Percentiles rank a stretch among this genome's conserved stretches.
Evolutionary conservation across 2,113 vertebrate genomes (phyloP).

Genomic region (Gallinago media): DNA sequence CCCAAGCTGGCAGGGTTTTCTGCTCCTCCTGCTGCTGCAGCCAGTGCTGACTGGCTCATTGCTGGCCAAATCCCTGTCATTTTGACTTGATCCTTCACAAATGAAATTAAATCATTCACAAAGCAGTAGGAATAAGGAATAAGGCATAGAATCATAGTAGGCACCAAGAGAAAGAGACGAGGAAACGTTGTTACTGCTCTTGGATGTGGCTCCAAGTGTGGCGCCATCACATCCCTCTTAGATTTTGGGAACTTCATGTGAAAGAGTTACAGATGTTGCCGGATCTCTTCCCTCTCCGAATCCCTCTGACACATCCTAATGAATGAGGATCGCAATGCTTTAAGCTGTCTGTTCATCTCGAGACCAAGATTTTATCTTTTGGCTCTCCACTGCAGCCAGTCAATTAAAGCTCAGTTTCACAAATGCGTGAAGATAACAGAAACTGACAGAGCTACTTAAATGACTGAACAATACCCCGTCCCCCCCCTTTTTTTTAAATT

Average conservation of each 20-base stretch:
- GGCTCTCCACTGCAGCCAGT: not conserved
- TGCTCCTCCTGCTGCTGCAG: not conserved
- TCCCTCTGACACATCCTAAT: conserved; percentile 10
- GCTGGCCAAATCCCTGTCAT: not conserved
- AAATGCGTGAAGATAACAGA: conserved; percentile 2
- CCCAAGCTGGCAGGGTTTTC: not conserved
- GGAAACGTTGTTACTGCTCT: not conserved
- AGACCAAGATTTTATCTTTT: not conserved
- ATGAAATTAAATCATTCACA: not conserved
- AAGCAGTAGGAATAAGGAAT: not conserved
- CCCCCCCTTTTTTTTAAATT: not conserved
- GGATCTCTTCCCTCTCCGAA: not conserved
- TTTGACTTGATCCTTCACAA: not conserved
- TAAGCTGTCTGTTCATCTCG: not conserved
- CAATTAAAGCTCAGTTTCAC: conserved; percentile 41
- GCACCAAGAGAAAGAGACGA: not conserved
- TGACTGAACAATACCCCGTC: not conserved
- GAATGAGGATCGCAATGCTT: not conserved
- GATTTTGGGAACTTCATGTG: not conserved
- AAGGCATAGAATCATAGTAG: no score
- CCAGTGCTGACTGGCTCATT: not conserved
- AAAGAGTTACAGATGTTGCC: not conserved
- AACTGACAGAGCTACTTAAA: conserved; percentile 22
- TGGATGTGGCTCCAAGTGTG: accelerated
- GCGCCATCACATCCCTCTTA: accelerated